Base-by-base conservation (phyloP, 1,140 invertebrate species). In the Ips nitidus region DNA sequence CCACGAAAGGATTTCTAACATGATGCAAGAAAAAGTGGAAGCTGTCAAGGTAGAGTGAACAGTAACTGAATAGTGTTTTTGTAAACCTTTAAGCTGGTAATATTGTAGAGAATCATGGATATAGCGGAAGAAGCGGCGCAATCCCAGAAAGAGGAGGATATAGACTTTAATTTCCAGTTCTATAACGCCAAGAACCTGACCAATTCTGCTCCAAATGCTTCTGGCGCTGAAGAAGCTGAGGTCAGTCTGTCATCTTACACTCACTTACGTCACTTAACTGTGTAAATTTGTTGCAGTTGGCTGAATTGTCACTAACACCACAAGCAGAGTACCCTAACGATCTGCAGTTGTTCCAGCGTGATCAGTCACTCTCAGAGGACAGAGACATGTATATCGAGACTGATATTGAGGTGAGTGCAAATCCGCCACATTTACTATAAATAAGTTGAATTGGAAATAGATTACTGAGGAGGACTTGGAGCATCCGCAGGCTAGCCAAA, bases 1-100 rank as follows among this genome's bases (percentile, higher is more conserved):
- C 80, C 88, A 90, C 7, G 86, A 89, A 70, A 88, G 91, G 72
- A 90, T 94, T 65, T 87, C 89, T 73, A 87, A 86, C 4, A 93
- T 94, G 90, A 92, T 93, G 88, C 88, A 90, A 67, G 84, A 90
- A 2, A 94, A 94, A 83, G 89, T 94, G 66, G 91, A 90, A 70
- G 91, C 92, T 7, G 91, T 94, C 22, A 88, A 87, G 82, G 89
- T 90, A 82, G 79, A 57, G 22, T 22, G 22, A 22, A 22, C 22
- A 22, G 22, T 22, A 22, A 22, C 22, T 56, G 22, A 53, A 7
- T 22, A 6, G 7, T 1, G 8, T 22, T n/a, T n/a, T 7, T 56
- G 8, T 1, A 56, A 56, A 50, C 7, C 6, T 53, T 41, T 8
- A 40, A 40, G 7, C 22, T 43, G 22, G 22, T 22, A 22, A 3